phyloP scores from a whole-genome alignment of 2,113 vertebrate genomes.

The Strix uralensis region DNA sequence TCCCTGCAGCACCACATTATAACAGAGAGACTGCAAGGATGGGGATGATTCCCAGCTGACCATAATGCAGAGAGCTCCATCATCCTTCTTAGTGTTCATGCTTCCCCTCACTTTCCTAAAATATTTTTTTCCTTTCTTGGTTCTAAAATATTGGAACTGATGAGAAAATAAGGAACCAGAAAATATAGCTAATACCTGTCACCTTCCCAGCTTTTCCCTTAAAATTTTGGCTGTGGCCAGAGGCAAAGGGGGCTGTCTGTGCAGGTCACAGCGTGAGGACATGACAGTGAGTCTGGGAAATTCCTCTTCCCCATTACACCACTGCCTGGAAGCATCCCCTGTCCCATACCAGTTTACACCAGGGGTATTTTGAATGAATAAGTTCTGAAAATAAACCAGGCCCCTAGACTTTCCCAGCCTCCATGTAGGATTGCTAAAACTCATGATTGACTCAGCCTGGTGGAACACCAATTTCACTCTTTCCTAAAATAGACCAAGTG shows the following conservation, averaged over 20 bases:
- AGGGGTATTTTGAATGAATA: slow-evolving; percentile 27
- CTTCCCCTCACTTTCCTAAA: neutral
- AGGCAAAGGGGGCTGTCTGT: neutral
- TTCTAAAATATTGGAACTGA: neutral
- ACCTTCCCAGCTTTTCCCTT: neutral
- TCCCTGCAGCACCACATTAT: neutral
- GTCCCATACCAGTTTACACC: neutral
- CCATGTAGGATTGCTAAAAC: slow-evolving; percentile 9
- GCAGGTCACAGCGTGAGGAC: neutral
- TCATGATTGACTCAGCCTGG: slow-evolving; percentile 83
- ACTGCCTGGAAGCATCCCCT: neutral
- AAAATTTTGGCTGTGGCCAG: neutral
- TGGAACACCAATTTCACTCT: slow-evolving; percentile 61
- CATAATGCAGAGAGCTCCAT: neutral
- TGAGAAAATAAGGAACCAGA: neutral
- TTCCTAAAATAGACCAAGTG: slow-evolving; percentile 71
- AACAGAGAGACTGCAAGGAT: neutral
- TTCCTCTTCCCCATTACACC: neutral
- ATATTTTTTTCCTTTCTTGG: neutral
- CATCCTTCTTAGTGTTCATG: neutral
- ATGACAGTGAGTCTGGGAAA: slow-evolving; percentile 48
- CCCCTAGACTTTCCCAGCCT: neutral
- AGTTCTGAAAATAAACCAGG: slow-evolving; percentile 19
- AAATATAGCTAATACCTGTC: neutral
- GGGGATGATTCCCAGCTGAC: neutral